phyloP scores from a whole-genome alignment of 2,113 vertebrate genomes.

The Grus americana region DNA sequence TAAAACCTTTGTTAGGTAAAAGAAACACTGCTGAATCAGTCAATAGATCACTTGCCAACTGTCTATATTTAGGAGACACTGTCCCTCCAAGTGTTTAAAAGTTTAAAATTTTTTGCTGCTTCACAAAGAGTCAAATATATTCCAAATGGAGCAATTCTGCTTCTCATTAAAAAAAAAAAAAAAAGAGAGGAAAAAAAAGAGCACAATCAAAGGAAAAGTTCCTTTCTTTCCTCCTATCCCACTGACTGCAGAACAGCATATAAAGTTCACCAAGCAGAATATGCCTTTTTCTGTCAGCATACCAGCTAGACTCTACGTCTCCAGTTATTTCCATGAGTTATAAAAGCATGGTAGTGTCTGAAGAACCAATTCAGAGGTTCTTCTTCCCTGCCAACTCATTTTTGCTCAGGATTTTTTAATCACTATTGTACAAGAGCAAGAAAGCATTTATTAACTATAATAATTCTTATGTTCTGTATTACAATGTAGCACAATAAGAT shows the following conservation, averaged over 20 bases:
- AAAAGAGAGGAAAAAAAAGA: no score
- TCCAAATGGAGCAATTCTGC: not conserved
- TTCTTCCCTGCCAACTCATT: not conserved
- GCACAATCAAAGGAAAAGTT: not conserved
- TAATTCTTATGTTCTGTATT: not conserved
- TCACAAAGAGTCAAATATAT: not conserved
- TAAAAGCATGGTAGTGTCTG: not conserved
- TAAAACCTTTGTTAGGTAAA: not conserved
- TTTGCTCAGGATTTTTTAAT: not conserved
- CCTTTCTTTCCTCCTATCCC: not conserved
- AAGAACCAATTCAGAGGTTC: not conserved
- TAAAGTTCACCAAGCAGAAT: not conserved
- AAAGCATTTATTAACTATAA: not conserved
- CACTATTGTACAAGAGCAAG: not conserved
- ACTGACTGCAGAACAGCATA: not conserved
- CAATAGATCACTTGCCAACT: not conserved
- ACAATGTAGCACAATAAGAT: not conserved
- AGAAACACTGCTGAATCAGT: constrained; percentile 18
- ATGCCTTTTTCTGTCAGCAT: not conserved
- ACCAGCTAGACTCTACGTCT: not conserved
- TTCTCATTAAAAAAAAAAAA: not conserved
- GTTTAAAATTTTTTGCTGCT: not conserved
- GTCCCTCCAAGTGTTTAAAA: not conserved
- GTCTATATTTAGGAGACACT: constrained; percentile 9
- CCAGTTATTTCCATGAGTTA: not conserved